A percentile compares a stretch with the other conserved stretches of the same genome.
phyloP scores from a whole-genome alignment of 2,113 vertebrate genomes.

The Macrotus californicus region DNA sequence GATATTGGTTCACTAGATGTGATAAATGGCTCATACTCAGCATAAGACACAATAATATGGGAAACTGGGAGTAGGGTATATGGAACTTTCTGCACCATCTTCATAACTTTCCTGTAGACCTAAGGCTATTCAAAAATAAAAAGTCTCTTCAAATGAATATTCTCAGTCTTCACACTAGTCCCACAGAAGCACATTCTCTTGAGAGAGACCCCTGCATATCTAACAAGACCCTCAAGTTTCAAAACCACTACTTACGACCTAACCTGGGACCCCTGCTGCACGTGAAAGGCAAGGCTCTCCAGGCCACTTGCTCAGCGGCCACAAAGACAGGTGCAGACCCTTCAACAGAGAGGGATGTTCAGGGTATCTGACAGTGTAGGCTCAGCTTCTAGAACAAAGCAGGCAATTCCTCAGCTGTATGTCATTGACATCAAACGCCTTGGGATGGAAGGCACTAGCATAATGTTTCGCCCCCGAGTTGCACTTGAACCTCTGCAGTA shows the following conservation, averaged over 20 bases:
- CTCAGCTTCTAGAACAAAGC: background rate
- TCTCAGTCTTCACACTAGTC: background rate
- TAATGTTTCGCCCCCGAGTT: background rate
- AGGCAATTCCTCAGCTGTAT: background rate
- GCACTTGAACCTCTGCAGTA: background rate
- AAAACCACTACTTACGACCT: background rate
- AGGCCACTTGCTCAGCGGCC: background rate
- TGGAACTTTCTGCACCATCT: background rate
- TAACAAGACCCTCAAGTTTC: background rate
- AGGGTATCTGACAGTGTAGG: background rate
- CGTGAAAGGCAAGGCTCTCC: background rate
- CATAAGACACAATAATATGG: background rate
- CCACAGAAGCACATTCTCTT: background rate
- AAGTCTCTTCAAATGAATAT: background rate
- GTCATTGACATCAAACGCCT: background rate
- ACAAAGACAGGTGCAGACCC: background rate
- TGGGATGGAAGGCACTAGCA: background rate
- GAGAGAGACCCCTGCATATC: background rate
- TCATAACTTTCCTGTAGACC: background rate
- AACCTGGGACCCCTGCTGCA: background rate
- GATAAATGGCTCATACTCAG: background rate
- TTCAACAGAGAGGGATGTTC: background rate
- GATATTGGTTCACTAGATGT: background rate
- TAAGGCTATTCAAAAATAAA: background rate
- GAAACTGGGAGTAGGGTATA: background rate